Evolutionary conservation across 1,140 invertebrate species (phyloP), one percentile per base, ranked within the genome.

Genomic region (Protaetia brevitarsis): DNA sequence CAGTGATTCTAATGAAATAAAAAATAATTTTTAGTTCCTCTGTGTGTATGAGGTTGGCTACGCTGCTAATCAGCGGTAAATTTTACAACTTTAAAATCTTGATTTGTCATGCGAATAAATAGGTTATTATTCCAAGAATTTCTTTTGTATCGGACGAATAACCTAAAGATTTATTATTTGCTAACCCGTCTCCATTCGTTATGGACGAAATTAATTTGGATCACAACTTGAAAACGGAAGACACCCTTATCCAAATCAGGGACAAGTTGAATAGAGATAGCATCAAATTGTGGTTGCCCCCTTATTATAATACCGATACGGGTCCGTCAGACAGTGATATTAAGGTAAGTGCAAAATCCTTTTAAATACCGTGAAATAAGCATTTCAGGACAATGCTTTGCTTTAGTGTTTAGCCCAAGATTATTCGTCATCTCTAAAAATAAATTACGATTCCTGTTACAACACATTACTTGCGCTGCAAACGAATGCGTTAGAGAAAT

Each of bases 231-330:
- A 78, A 82, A 69, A 83, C 83, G 66, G 86, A 88, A 75, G 85
- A 86, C 75, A 74, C 85, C 62, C 75, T 86, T 13, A 85, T 87
- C 59, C 84, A 84, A 77, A 77, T 89, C 13, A 79, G 88, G 23
- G 83, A 84, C 7, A 86, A 84, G 72, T 77, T 92, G 10, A 87
- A 89, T 65, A 74, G 80, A 34, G 84, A 90, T 28, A 82, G 82
- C 68, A 79, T 91, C 1, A 90, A 90, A 73, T 75, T 92, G 45
- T 92, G 90, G 90, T 79, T 87, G 59, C 76, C 83, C 29, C 90
- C 90, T 0, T 92, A 88, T 74, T 85, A 83, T 63, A 73, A 72
- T n/a, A 79, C 83, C 67, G 80, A 79, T 26, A 73, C 77, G 8
- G 79, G 80, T 13, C 66, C 76, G 29, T 76, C 78, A 26, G 77